These are phyloP conservation scores for Ooceraea biroi DNA, from an alignment of 1,140 invertebrate genomes.

Conservation along the genomic window DNA sequence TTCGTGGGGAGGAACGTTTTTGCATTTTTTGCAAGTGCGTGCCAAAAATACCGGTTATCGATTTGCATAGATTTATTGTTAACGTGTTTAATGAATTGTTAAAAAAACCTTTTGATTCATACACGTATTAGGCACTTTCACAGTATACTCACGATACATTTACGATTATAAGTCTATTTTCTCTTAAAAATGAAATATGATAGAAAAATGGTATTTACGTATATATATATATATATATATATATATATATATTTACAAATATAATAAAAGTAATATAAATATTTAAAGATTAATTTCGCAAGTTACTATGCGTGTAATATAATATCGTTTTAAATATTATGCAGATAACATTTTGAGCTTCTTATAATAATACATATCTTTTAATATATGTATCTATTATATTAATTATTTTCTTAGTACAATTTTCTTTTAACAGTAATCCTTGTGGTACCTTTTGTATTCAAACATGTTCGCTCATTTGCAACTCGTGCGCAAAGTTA, in stretches of 20 bases:
- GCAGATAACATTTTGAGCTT: too few species aligned
- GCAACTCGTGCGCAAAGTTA: slow-evolving; percentile 21
- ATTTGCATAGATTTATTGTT: slow-evolving; percentile 32
- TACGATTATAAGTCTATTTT: too few species aligned
- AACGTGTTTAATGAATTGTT: neutral
- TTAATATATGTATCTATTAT: neutral
- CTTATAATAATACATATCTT: neutral
- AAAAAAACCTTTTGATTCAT: slow-evolving; percentile 3
- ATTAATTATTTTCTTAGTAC: neutral
- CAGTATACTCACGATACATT: neutral
- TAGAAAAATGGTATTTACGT: too few species aligned
- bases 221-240: too few species aligned
- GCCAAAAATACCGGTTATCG: slow-evolving; percentile 27
- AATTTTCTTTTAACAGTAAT: slow-evolving; percentile 9
- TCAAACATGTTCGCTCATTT: slow-evolving; percentile 13
- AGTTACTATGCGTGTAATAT: too few species aligned
- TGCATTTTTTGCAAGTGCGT: neutral
- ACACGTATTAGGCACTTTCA: neutral
- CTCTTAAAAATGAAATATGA: too few species aligned
- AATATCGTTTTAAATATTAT: too few species aligned
- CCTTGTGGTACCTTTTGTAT: neutral
- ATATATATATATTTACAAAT: too few species aligned
- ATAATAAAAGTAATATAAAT: too few species aligned
- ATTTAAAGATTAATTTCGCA: too few species aligned
- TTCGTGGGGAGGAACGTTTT: neutral